Percentiles rank a stretch among this genome's conserved stretches.
These are phyloP conservation scores for Muscina levida DNA, from an alignment of 2,888 invertebrate genomes.

Conservation along the genomic window DNA sequence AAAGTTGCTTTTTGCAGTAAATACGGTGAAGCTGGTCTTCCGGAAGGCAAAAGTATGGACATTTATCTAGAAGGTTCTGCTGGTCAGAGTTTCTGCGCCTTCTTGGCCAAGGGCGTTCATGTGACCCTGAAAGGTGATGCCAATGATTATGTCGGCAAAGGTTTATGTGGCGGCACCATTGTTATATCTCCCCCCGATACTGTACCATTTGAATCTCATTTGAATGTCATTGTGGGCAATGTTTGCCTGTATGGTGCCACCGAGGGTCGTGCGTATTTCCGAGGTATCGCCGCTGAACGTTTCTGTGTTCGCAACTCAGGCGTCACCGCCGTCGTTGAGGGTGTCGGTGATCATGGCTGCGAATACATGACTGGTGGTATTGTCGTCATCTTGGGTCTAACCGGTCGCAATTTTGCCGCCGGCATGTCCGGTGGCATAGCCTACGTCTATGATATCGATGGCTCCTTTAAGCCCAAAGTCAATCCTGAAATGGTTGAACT, in stretches of 20 bases:
- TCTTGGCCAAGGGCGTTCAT: conserved; percentile 93
- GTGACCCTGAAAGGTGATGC: conserved; percentile 97
- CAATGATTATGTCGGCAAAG: conserved; percentile 98
- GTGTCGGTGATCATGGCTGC: conserved; percentile 99
- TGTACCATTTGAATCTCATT: conserved; percentile 92
- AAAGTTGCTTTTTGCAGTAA: conserved; percentile 84
- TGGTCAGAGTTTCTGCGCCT: conserved; percentile 99
- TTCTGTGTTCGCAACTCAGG: conserved; percentile 99
- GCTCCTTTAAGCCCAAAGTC: conserved; percentile 91
- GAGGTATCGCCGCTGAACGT: conserved; percentile 98
- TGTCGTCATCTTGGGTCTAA: conserved; percentile 94
- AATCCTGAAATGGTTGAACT: conserved; percentile 98
- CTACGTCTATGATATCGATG: conserved; percentile 94
- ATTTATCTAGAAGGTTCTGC: conserved; percentile 94
- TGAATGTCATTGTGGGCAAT: conserved; percentile 98
- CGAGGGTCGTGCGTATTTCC: conserved; percentile 94
- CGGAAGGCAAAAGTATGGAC: conserved; percentile 87
- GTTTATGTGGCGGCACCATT: conserved; percentile 96
- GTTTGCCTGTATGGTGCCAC: conserved; percentile 99
- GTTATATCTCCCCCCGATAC: conserved; percentile 94
- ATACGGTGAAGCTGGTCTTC: conserved; percentile 92
- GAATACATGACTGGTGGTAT: conserved; percentile 99
- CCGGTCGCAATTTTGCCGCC: conserved; percentile 98
- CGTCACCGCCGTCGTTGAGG: conserved; percentile 96
- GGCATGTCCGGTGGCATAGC: conserved; percentile 99